A percentile compares a stretch with the other conserved stretches of the same genome.
phyloP scores from a whole-genome alignment of 30 jellyfish, hydroid and myxozoan genomes.

The Morbakka virulenta region DNA sequence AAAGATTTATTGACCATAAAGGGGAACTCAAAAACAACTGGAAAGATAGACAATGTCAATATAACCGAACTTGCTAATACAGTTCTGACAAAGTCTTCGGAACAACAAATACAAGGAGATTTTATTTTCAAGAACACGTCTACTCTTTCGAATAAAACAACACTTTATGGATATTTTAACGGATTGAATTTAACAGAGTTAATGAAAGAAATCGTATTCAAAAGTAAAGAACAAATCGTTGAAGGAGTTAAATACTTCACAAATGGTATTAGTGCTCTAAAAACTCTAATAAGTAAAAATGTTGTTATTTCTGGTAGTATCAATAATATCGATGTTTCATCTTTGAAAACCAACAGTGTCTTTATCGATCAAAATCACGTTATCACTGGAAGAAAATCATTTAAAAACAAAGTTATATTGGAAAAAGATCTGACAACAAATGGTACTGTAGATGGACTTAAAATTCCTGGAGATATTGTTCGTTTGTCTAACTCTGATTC shows the following conservation, averaged over 20 bases:
- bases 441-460: conserved; percentile 43
- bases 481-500: conserved; percentile 33
- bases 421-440: neutral
- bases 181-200: conserved; percentile 36
- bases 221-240: conserved; percentile 49
- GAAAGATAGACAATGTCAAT: conserved; percentile 76
- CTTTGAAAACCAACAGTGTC: conserved; percentile 15
- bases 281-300: neutral
- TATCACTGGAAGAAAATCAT: conserved; percentile 30
- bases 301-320: conserved; percentile 20
- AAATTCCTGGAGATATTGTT: conserved; percentile 45
- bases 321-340: conserved; percentile 37
- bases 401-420: conserved; percentile 10
- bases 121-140: conserved; percentile 10
- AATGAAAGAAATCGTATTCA: conserved; percentile 23
- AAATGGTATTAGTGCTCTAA: neutral
- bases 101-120: conserved; percentile 64
- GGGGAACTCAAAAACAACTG: conserved; percentile 40
- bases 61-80: conserved; percentile 48
- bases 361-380: neutral
- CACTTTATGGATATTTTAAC: conserved; percentile 22
- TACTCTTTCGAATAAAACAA: neutral
- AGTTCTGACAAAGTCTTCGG: conserved; percentile 25
- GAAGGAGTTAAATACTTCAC: conserved; percentile 42
- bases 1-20: conserved; percentile 6